These are phyloP conservation scores for Rhopalosiphum maidis DNA, from an alignment of 1,140 invertebrate species.

Conservation along the genomic window DNA sequence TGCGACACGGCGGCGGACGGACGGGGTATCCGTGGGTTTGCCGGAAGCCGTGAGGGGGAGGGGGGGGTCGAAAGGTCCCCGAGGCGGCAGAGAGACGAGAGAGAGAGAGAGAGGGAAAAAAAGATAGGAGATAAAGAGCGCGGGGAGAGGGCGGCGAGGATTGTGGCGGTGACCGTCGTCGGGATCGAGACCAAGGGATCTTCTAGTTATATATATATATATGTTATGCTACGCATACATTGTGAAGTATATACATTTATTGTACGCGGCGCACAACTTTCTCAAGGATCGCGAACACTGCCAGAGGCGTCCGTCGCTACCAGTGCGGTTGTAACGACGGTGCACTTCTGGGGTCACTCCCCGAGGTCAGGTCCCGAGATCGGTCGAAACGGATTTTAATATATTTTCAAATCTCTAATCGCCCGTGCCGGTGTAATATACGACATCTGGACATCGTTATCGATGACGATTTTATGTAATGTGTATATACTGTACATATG, in stretches of 20 bases:
- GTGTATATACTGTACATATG: no score
- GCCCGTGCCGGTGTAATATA: not conserved
- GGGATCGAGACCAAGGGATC: not conserved
- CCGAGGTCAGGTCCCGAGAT: not conserved
- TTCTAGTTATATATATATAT: not conserved
- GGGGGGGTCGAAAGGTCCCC: not conserved
- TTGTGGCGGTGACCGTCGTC: not conserved
- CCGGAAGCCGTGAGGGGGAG: not conserved
- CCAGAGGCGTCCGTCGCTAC: not conserved
- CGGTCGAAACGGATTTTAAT: not conserved
- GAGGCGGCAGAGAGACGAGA: not conserved
- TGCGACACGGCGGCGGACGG: not conserved
- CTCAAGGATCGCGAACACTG: not conserved
- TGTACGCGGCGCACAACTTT: not conserved
- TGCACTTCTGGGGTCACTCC: not conserved
- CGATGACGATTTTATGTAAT: not conserved
- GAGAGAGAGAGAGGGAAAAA: not conserved
- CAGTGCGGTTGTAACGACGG: not conserved
- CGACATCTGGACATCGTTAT: not conserved
- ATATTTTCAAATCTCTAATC: conserved; percentile 7
- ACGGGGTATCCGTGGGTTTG: not conserved
- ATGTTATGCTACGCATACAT: not conserved
- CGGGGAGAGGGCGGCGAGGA: not conserved
- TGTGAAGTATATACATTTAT: not conserved
- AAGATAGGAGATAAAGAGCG: not conserved